These are phyloP conservation scores for Drosophila leontia DNA, from an alignment of 1,140 invertebrate species.

Conservation along the genomic window DNA sequence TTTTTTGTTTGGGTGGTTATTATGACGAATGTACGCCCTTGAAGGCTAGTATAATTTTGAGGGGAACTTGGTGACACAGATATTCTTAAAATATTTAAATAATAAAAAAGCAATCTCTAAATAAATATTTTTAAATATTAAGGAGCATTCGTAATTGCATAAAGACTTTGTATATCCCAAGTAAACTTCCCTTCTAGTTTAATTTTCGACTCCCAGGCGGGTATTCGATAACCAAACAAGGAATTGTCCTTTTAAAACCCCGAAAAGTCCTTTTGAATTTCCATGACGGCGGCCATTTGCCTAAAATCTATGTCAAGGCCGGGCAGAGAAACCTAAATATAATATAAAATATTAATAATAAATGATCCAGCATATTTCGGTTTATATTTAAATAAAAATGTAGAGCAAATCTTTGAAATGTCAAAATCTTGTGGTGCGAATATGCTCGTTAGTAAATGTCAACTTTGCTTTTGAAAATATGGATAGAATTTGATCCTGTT, in stretches of 20 bases:
- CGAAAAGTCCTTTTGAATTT: not conserved
- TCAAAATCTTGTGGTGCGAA: not conserved
- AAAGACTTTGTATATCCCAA: too few relatives aligned
- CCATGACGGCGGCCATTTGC: slow-evolving; percentile 25
- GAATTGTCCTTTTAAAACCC: slow-evolving; percentile 4
- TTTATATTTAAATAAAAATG: not conserved
- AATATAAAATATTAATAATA: not conserved
- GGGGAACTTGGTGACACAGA: not conserved
- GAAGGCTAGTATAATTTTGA: not conserved
- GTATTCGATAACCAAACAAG: slow-evolving; percentile 77
- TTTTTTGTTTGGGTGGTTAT: slow-evolving; percentile 29
- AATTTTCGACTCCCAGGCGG: slow-evolving; percentile 32
- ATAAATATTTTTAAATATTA: not conserved
- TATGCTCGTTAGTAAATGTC: not conserved
- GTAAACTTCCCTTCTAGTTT: not conserved
- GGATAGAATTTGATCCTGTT: not conserved
- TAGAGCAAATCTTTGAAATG: not conserved
- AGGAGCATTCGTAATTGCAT: too few relatives aligned
- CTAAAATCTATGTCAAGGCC: slow-evolving; percentile 26
- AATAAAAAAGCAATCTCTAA: not conserved
- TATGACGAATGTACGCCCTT: slow-evolving; percentile 64
- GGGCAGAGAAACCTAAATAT: not conserved
- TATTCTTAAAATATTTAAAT: not conserved
- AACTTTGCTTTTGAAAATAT: not conserved
- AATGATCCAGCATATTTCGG: not conserved